Evolutionary conservation across 2,888 invertebrate genomes (phyloP).

Genomic region (Agrenia bidenticulata): DNA sequence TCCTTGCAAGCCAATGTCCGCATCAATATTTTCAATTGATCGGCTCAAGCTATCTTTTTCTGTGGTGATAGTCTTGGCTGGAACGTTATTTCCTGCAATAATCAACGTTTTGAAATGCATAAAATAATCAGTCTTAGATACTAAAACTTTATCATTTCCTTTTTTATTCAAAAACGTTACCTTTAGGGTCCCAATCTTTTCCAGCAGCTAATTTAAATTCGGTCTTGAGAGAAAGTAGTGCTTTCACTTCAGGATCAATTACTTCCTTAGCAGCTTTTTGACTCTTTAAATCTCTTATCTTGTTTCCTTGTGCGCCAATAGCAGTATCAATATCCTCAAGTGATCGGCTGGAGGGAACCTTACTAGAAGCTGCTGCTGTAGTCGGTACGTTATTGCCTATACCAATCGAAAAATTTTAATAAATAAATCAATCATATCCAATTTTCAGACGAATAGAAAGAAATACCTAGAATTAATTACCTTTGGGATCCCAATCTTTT

Average conservation of each 20-base stretch:
- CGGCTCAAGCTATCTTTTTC: background rate
- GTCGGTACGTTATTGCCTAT: background rate
- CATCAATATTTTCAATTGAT: slow-evolving; percentile 8
- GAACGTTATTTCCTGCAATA: slow-evolving; percentile 3
- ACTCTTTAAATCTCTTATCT: slow-evolving; percentile 70
- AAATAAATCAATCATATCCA: too few species aligned
- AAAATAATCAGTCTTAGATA: too few species aligned
- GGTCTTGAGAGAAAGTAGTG: slow-evolving; percentile 69
- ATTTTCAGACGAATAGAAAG: too few species aligned
- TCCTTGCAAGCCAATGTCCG: slow-evolving; percentile 57
- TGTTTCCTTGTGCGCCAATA: slow-evolving; percentile 61
- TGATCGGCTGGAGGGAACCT: background rate
- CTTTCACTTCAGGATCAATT: slow-evolving; percentile 63
- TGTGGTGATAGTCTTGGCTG: background rate
- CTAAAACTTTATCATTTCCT: too few species aligned
- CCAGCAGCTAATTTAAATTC: slow-evolving; percentile 73
- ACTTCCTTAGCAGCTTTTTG: slow-evolving; percentile 66
- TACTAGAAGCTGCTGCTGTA: background rate
- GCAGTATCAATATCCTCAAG: slow-evolving; percentile 12
- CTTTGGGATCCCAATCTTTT: slow-evolving; percentile 56
- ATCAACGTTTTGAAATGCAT: too few species aligned
- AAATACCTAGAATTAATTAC: too few species aligned
- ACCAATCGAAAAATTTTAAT: slow-evolving; percentile 23
- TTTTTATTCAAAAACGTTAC: slow-evolving; percentile 8
- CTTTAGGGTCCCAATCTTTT: slow-evolving; percentile 56